Evolutionary conservation across 35 echinoderm and acorn worm genomes (phyloP), one percentile per base, ranked within the genome.

Genomic region (Holothuria glaberrima): DNA sequence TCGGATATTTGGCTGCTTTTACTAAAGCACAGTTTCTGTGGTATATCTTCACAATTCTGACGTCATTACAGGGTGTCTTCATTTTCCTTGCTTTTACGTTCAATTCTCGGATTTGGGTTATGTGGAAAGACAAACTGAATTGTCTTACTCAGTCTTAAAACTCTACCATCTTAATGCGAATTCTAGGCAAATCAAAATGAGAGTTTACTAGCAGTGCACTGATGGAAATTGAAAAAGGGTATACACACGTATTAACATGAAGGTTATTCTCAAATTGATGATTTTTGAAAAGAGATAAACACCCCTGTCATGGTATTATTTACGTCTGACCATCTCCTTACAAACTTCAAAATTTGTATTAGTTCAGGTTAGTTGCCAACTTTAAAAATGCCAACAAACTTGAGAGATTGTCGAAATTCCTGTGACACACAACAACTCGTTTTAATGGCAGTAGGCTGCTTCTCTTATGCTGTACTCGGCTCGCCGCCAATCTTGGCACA

Each of bases 81-180:
- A 67, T 86, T 41, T 86, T 86, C 60, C 63, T 86, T n/a, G 83
- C 83, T 28, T 86, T 86, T 59, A 86, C 59, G 0, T 66, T 86
- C 16, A 86, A 86, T 38, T 64, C 34, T 12, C 58, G 59, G 25
- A 28, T 86, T 35, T 44, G 58, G 34, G 36, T 38, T 34, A 27
- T 64, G 26, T 86, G 83, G 83, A 41, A 41, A 41, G 71, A 33
- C 12, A 75, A 75, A 75, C 13, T 17, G 16, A 44, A 21, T 20
- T 33, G 33, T 22, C 18, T 75, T 33, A 44, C 1, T 17, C 35
- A 7, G 46, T 22, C 33, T 30, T 21, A 9, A 22, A 44, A 41
- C 33, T 17, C 71, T 44, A 44, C 33, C 7, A 44, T 75, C 21
- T 41, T 44, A 30, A 75, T 22, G 30, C 17, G 34, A 75, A 75